Evolutionary conservation across 1,140 invertebrate species (phyloP), one percentile per base, ranked within the genome.

Genomic region (Aplysia californica): DNA sequence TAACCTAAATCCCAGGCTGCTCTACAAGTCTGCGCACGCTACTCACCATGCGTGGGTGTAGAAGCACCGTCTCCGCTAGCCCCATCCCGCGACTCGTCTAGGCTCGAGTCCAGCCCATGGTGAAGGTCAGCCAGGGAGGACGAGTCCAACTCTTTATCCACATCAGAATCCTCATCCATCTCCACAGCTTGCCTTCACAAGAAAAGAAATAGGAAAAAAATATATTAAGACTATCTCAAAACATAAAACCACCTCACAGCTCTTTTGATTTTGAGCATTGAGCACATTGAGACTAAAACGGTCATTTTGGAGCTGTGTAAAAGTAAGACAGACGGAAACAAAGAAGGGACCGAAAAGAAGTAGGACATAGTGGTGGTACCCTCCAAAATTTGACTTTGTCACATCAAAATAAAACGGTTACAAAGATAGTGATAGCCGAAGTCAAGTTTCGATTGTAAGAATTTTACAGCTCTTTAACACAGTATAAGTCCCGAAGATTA

Each of bases 141-240:
- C 21, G 6, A 23, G 31, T 59, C 58, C 58, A 59, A 15, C 6
- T 59, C 58, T 59, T 59, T 59, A 59, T 59, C 58, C 58, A 59
- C 58, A 59, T 59, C 58, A 5, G 58, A 59, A 59, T 59, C 58
- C 23, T 59, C 58, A 59, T 59, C 58, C 58, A 59, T 59, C 23
- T 59, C 31, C 31, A 59, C 23, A n/a, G 44, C 44, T 50, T 50
- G 44, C 10, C 44, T 50, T 50, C 10, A n/a, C 44, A 50, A n/a
- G 10, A 15, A 50, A n/a, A n/a, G n/a, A 50, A 50, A 10, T 50
- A n/a, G 44, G 44, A 10, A 50, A 50, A 15, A 15, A 50, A 10
- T 10, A 15, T 50, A 15, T 50, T 10, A 50, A 50, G 10, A 50
- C 10, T 10, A 50, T n/a, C 10, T 10, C 10, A 15, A 50, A 50